Percentiles rank a stretch among this genome's conserved stretches.
phyloP scores from a whole-genome alignment of 2,113 vertebrate species.

The Limnothrissa miodon region DNA sequence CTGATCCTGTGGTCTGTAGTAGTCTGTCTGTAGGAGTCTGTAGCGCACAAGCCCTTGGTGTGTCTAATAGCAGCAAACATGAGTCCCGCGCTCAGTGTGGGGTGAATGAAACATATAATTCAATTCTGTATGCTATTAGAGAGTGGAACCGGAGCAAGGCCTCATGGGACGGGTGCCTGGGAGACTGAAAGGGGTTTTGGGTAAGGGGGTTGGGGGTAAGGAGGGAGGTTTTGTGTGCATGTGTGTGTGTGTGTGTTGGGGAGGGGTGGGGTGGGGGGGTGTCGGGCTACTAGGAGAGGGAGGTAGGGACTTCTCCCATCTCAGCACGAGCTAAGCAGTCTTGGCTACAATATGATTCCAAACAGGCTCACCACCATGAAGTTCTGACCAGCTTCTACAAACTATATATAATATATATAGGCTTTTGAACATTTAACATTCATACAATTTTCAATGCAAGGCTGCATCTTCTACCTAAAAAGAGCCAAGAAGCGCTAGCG shows the following conservation, averaged over 20 bases:
- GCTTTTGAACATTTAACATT: not conserved
- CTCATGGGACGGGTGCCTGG: not conserved
- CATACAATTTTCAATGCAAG: not conserved
- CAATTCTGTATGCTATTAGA: conserved; percentile 34
- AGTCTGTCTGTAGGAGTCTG: not conserved
- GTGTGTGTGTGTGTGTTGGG: not conserved
- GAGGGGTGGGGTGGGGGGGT: not conserved
- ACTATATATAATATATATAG: not conserved
- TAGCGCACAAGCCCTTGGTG: not conserved
- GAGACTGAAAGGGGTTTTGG: conserved; percentile 14
- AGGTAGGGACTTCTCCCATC: conserved; percentile 1
- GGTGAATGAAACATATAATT: conserved; percentile 34
- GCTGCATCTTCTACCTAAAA: not conserved
- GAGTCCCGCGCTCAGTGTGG: not conserved
- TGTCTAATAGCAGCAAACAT: not conserved
- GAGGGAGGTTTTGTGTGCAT: not conserved
- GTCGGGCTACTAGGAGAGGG: not conserved
- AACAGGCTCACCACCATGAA: not conserved
- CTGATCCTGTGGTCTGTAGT: not conserved
- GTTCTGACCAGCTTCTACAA: not conserved
- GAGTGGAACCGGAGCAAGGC: not conserved
- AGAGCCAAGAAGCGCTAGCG: not conserved
- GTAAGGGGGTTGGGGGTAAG: not conserved
- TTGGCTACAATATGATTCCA: not conserved
- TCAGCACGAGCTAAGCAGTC: not conserved